A percentile compares a stretch with the other conserved stretches of the same genome.
phyloP scores from a whole-genome alignment of 2,888 invertebrate species.

The Trimorus sp. region DNA sequence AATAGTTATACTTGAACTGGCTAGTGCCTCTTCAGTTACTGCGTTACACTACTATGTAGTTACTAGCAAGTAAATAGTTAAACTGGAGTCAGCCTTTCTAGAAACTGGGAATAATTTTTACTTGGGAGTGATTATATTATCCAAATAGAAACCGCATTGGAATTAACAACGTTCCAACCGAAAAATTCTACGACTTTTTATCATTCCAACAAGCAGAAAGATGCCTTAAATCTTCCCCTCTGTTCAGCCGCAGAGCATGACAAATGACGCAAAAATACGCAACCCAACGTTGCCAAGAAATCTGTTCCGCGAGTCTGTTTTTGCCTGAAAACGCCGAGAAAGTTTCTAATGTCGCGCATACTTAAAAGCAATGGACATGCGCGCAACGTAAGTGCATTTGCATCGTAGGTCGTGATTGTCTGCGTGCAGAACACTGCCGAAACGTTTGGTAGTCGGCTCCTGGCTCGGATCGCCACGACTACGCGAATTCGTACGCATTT shows the following conservation, averaged over 20 bases:
- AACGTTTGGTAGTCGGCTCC: conserved; percentile 62
- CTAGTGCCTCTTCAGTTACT: no score
- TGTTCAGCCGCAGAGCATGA: not conserved
- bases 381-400: conserved; percentile 69
- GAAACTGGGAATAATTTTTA: no score
- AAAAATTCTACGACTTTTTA: no score
- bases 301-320: conserved; percentile 44
- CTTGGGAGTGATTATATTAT: no score
- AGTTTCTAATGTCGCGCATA: conserved; percentile 63
- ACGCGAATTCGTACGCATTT: conserved; percentile 59
- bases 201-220: no score
- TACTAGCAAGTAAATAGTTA: no score
- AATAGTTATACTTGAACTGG: no score
- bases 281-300: conserved; percentile 44
- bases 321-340: conserved; percentile 40
- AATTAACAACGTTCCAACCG: no score
- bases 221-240: no score
- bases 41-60: no score
- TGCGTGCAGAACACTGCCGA: conserved; percentile 66
- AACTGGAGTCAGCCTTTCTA: no score
- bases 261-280: conserved; percentile 19
- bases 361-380: conserved; percentile 69
- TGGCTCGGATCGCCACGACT: conserved; percentile 47
- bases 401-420: conserved; percentile 72
- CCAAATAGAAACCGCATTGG: no score